Evolutionary conservation across 2,888 invertebrate species (phyloP), one percentile per base, ranked within the genome.

Genomic region (Eristalinus aeneus): DNA sequence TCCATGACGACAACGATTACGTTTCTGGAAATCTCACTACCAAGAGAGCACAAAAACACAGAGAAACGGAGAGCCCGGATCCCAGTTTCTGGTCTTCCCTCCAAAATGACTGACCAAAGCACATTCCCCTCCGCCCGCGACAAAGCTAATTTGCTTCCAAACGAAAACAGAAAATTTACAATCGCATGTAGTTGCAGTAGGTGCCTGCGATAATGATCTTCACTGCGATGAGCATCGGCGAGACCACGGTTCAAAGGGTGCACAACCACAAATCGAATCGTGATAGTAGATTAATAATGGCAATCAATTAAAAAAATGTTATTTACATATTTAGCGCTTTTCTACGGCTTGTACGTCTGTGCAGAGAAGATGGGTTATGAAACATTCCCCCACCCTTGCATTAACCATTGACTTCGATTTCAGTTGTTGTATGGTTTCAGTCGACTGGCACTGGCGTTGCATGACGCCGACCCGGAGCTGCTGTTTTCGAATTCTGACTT

Each of bases 181-280:
- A 23, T 68, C 32, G 36, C 53, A 69, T 54, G 31, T 58, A 23
- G 32, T 32, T 53, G 60, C 64, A n/a, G 63, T 46, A 12, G 46
- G n/a, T 20, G 27, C 3, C 6, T 10, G 60, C 31, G 85, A 86
- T 86, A 86, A 74, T 73, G 67, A 86, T 86, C 86, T 65, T 23
- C 46, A 22, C 39, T 53, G 16, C 67, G 12, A 32, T 79, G 6
- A 34, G 31, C 61, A 53, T 2, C 53, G 32, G 11, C 36, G 61
- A 27, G 27, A 5, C 68, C 74, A 77, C 86, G 77, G 81, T 81
- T 82, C 82, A 86, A 77, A 86, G 82, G 82, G 77, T 81, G 69
- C 73, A 64, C 64, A 77, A 53, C 54, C 58, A 64, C 81, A 81
- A 81, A 78, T 73, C 67, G 74, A 81, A 77, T 65, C 65, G 81